A percentile compares a stretch with the other conserved stretches of the same genome.
Conservation (phyloP, 2,113 vertebrate species). For the Butorides virescens region DNA sequence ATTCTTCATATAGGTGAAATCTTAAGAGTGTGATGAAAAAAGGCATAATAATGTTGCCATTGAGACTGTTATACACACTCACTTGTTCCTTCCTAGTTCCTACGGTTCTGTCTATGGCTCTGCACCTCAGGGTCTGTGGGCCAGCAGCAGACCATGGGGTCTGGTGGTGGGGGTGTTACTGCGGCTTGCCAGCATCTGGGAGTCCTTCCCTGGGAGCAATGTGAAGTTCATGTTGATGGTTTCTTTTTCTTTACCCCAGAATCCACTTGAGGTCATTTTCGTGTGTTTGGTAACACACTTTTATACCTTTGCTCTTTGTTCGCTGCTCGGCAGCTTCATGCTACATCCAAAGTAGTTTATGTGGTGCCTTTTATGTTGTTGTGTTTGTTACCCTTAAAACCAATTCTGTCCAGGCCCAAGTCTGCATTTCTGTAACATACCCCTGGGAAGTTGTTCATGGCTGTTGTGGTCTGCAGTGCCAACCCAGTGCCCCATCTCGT, state of each 20-base stretch:
- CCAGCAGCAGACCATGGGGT: neutral
- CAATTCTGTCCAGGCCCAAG: neutral
- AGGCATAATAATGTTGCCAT: neutral
- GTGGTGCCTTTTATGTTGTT: neutral
- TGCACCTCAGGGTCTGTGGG: accelerated
- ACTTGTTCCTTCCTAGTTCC: neutral
- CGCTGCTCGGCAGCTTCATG: neutral
- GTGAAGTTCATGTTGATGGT: neutral
- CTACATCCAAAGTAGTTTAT: too few species aligned
- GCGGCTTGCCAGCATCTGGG: neutral
- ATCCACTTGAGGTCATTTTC: neutral
- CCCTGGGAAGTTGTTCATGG: neutral
- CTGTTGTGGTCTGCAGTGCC: neutral
- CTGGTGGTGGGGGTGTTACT: too few species aligned
- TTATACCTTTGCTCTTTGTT: neutral
- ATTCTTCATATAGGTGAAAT: neutral
- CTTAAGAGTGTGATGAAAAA: neutral
- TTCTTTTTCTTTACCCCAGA: neutral
- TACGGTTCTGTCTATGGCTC: accelerated
- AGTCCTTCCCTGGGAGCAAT: neutral
- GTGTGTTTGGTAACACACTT: neutral
- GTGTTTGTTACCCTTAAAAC: neutral
- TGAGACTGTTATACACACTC: neutral
- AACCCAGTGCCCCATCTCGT: neutral
- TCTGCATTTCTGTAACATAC: neutral